Evolutionary conservation across 2,113 vertebrate genomes (phyloP).

Genomic region (Nerophis lumbriciformis): DNA sequence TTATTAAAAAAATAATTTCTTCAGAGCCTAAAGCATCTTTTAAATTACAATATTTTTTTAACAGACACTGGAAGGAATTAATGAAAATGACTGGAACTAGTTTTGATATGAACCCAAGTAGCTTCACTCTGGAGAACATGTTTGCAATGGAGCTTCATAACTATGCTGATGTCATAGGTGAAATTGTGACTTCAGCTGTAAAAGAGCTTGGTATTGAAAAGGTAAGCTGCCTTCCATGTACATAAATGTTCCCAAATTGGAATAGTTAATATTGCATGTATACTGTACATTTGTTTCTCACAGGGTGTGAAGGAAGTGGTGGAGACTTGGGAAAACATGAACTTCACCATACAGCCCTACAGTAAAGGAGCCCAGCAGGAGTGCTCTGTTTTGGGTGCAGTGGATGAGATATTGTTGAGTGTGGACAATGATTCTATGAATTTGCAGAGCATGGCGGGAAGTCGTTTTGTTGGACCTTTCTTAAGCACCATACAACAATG

Average conservation of each 20-base stretch:
- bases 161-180: conserved; percentile 75
- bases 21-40: neutral
- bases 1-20: neutral
- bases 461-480: conserved; percentile 90
- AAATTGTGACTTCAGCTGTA: conserved; percentile 83
- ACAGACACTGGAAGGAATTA: conserved; percentile 92
- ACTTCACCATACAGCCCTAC: conserved; percentile 80
- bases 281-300: conserved; percentile 2
- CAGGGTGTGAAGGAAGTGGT: conserved; percentile 88
- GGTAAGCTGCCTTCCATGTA: neutral
- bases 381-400: conserved; percentile 80
- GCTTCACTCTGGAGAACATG: conserved; percentile 93
- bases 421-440: conserved; percentile 88
- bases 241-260: neutral
- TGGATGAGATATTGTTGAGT: conserved; percentile 83
- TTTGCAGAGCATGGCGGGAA: conserved; percentile 87
- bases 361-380: conserved; percentile 83
- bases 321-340: conserved; percentile 88
- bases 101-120: conserved; percentile 85
- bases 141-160: conserved; percentile 93
- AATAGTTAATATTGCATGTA: neutral
- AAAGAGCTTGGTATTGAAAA: conserved; percentile 83
- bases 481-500: conserved; percentile 79
- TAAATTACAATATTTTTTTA: neutral
- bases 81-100: conserved; percentile 81